phyloP scores from a whole-genome alignment of 2,113 vertebrate species.

The Deroptyus accipitrinus region DNA sequence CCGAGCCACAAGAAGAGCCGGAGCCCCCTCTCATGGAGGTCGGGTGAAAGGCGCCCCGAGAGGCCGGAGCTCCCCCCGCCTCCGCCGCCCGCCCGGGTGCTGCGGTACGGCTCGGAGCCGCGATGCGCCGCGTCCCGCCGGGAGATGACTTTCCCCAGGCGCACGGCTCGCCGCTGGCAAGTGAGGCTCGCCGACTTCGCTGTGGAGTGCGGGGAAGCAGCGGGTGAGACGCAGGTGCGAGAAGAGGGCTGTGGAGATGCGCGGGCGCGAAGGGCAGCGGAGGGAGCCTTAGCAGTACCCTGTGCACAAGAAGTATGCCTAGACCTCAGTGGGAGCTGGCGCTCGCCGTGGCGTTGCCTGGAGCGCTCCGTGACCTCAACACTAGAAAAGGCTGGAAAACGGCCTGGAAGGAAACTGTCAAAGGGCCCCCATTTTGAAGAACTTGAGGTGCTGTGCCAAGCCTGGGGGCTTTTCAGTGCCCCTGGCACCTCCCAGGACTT shows the following conservation, averaged over 20 bases:
- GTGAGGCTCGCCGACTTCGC: too few relatives aligned
- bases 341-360: fast-evolving
- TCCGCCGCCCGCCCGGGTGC: not conserved
- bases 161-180: not conserved
- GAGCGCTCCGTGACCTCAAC: too few relatives aligned
- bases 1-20: not conserved
- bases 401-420: not conserved
- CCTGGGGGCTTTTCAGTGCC: fast-evolving
- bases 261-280: not conserved
- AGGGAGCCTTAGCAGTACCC: not conserved
- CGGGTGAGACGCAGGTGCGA: not conserved
- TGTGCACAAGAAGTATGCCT: fast-evolving
- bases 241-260: fast-evolving
- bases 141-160: fast-evolving
- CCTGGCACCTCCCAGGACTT: fast-evolving
- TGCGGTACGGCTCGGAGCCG: too few relatives aligned
- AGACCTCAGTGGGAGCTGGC: fast-evolving
- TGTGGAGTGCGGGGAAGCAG: not conserved
- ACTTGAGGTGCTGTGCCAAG: fast-evolving
- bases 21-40: not conserved
- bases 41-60: not conserved
- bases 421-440: fast-evolving
- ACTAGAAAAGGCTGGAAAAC: not conserved
- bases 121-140: not conserved
- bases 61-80: not conserved